Conservation (phyloP, 1,140 invertebrate genomes). For the Phortica variegata region DNA sequence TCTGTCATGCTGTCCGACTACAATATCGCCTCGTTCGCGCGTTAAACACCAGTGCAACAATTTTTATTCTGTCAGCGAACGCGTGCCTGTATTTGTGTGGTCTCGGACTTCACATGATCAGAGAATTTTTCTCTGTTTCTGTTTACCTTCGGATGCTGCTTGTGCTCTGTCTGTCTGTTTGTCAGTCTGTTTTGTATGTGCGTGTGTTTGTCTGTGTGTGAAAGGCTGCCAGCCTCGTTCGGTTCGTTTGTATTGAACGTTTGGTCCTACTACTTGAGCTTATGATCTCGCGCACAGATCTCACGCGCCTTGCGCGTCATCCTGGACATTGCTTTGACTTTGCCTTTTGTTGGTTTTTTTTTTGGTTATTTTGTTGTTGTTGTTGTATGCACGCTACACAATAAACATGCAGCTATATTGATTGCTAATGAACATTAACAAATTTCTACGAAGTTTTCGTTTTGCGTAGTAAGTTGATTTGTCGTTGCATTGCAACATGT, state of each 20-base stretch:
- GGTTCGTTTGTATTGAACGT: no score
- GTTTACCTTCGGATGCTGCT: neutral
- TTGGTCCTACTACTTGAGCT: slow-evolving; percentile 6
- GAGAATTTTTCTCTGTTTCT: neutral
- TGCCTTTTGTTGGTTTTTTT: no score
- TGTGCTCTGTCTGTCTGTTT: slow-evolving; percentile 1
- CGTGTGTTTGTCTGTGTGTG: slow-evolving; percentile 14
- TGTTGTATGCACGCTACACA: slow-evolving; percentile 16
- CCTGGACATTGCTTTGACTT: slow-evolving; percentile 18
- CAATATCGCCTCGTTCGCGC: slow-evolving; percentile 55
- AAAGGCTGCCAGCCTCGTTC: slow-evolving; percentile 7
- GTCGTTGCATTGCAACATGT: slow-evolving; percentile 9
- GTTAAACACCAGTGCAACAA: slow-evolving; percentile 58
- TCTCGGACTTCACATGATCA: slow-evolving; percentile 26
- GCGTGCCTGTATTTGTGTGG: slow-evolving; percentile 58
- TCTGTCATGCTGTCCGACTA: slow-evolving; percentile 17
- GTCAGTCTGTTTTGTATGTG: slow-evolving; percentile 13
- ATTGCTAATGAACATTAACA: no score
- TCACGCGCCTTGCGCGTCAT: slow-evolving; percentile 46
- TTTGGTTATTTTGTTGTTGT: no score
- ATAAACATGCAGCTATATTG: slow-evolving; percentile 35
- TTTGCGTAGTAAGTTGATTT: slow-evolving; percentile 2
- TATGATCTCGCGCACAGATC: slow-evolving; percentile 49
- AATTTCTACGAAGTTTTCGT: no score
- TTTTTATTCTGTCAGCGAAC: slow-evolving; percentile 58